Evolutionary conservation across 2,888 invertebrate species (phyloP).

Genomic region (Pheosia gnoma): DNA sequence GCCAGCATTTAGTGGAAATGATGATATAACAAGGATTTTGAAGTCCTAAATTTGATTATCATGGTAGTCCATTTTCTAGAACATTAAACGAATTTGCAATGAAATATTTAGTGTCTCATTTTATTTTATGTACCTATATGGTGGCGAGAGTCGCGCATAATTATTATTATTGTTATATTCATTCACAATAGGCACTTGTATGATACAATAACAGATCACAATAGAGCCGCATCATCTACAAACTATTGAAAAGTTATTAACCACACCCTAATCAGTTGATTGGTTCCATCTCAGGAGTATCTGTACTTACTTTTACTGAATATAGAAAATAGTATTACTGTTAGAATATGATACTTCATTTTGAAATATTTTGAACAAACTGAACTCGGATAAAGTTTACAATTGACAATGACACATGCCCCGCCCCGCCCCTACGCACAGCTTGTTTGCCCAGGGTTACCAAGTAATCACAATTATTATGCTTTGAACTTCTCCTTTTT

Average conservation of each 20-base stretch:
- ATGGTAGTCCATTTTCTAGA: background rate
- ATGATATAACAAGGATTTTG: too few species aligned
- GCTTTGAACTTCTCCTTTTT: too few species aligned
- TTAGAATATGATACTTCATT: constrained; percentile 39
- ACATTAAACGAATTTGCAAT: background rate
- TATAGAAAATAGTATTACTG: constrained; percentile 31
- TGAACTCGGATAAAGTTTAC: too few species aligned
- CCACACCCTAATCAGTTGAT: constrained; percentile 46
- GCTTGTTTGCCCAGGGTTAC: background rate
- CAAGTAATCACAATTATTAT: too few species aligned
- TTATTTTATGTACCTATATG: background rate
- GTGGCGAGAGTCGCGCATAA: background rate
- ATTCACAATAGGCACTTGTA: constrained; percentile 10
- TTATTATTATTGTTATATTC: background rate
- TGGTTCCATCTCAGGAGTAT: constrained; percentile 4
- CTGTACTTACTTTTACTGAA: constrained; percentile 46
- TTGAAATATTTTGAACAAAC: constrained; percentile 8
- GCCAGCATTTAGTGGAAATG: too few species aligned
- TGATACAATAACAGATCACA: constrained; percentile 18
- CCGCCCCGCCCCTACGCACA: background rate
- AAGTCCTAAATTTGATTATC: too few species aligned
- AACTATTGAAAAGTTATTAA: constrained; percentile 13
- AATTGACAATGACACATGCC: background rate
- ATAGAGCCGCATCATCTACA: constrained; percentile 22
- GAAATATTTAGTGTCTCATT: background rate